Evolutionary conservation across 2,888 invertebrate genomes (phyloP), one percentile per base, ranked within the genome.

Genomic region (Amaurobius ferox): DNA sequence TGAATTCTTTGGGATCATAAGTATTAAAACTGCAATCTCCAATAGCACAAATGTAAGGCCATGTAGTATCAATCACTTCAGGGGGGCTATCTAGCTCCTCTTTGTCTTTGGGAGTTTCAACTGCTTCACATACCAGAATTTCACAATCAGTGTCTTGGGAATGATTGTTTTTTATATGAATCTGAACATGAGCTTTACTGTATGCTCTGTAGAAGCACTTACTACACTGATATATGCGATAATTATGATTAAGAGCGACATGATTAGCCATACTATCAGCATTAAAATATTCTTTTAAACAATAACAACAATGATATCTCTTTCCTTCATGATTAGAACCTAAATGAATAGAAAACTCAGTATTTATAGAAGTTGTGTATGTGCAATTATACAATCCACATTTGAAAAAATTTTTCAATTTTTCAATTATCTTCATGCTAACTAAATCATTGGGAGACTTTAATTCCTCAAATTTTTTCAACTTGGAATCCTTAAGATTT

Each of bases 191-290:
- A 28, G 48, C 30, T 74, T 74, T 83, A 35, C 79, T 79, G 19
- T 23, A 79, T 7, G 74, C 87, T 23, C 87, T 39, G 29, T 87
- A 87, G 61, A 83, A 87, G 55, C 87, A 87, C 23, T 48, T 68
- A 29, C 68, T 87, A 26, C 87, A 87, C 2, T 87, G 87, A 76
- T 74, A 83, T 0, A 11, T 28, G 11, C 81, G 73, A n/a, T 71
- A 71, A 0, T 64, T 35, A 28, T 87, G 87, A 19, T 79, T 55
- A 16, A 28, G 19, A n/a, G 74, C 23, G 26, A 83, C 66, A 66
- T 87, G 87, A 16, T 79, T 39, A 11, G 70, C 44, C 7, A 87
- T 30, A 11, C 7, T 3, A 23, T 55, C 26, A 19, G 23, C 32
- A 7, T 9, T 23, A 29, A n/a, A 23, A 44, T 29, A 73, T 55